Evolutionary conservation across 1,140 invertebrate genomes (phyloP), one percentile per base, ranked within the genome.

Genomic region (Cotesia typhae): DNA sequence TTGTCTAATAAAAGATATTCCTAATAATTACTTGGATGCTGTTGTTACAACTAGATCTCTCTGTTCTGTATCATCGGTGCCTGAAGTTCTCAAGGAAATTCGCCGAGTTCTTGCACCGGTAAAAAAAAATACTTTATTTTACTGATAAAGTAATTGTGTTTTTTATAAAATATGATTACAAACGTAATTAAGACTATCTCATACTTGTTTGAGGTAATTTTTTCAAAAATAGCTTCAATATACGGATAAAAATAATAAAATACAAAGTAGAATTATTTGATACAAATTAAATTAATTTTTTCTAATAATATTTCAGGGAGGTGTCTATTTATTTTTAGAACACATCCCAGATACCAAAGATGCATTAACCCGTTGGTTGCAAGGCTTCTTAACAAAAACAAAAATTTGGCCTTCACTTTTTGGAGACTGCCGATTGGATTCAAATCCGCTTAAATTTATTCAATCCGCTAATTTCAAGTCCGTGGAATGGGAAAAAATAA

Each of bases 41-140:
- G 84, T 86, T 36, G 81, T 85, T 9, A 82, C 82, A 2, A 82
- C 78, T 6, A 82, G 84, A 72, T 82, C 84, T 6, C 72, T 86
- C 28, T 86, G 84, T 75, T 83, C 81, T 0, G 78, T 79, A 0
- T 75, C 70, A 60, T 85, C 83, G 7, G n/a, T 81, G 4, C 20
- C 35, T 4, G 73, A 78, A 10, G 82, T 82, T 0, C 71, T 85
- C 37, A 17, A 65, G 4, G 82, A 86, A 76, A 86, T 86, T 71
- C 77, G 63, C 35, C 73, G 84, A 47, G 79, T 86, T 4, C 67
- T 86, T 10, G 77, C 80, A 60, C 79, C 78, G 77, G 84, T 86
- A 84, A 78, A 52, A 70, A 70, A 57, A 66, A 41, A 60, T 60
- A 47, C 10, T 47, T 47, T 47, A 47, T 47, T 60, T 28, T 12